Base-by-base conservation (phyloP, 2,888 invertebrate genomes). In the Eupeodes latifasciatus region DNA sequence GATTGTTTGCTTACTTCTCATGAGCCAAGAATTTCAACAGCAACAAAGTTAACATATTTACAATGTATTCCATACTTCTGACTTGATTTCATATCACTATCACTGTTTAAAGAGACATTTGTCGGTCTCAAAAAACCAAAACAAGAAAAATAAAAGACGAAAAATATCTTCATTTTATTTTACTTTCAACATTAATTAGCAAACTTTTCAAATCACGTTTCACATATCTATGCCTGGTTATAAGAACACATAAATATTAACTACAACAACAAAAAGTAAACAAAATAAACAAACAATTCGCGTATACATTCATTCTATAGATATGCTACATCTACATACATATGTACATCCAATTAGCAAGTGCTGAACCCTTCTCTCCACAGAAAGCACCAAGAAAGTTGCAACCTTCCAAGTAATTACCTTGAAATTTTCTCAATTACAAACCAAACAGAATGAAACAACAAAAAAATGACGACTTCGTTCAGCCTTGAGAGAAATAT, bases 351-450 rank as follows among this genome's bases (percentile, higher is more conserved):
- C 88, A 88, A 88, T 88, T 88, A 88, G 85, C 44, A 59, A 47
- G 51, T 49, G 49, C 47, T 55, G 78, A 79, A 59, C 53, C 76
- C 51, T 64, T 49, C 36, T 49, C 53, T 59, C 57, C 36, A 67
- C 47, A 16, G 27, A 27, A 36, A 71, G 36, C 34, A 40, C 5
- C 44, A 69, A 36, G n/a, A 27, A 3, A 62, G 10, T 66, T 67
- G 59, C 84, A 87, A 80, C 84, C 72, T 78, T 81, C 69, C 79
- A 85, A 85, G 88, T 88, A 85, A 88, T 88, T 88, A 88, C 88
- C 88, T 88, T 88, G 88, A 88, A 85, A 88, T 81, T 81, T 74
- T 88, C 85, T 88, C 85, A 88, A 88, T 85, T 74, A 81, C 81
- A 88, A 85, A 71, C 57, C 66, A 88, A 88, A 88, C 71, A 88